A percentile compares a stretch with the other conserved stretches of the same genome.
phyloP scores from a whole-genome alignment of 2,888 invertebrate species.

The Uloborus plumipes region DNA sequence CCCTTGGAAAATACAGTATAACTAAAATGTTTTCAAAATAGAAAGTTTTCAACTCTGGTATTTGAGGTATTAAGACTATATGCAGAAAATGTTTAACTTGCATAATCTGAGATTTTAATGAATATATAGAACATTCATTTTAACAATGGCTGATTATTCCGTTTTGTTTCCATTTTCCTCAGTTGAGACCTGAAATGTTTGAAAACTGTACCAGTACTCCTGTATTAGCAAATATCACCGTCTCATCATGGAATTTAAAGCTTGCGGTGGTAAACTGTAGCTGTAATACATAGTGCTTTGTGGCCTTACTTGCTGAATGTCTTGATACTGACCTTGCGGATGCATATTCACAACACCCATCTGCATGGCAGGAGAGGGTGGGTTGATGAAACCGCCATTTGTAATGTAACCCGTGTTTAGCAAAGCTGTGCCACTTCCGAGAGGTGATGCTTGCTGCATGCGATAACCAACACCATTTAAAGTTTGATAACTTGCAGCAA shows the following conservation, averaged over 20 bases:
- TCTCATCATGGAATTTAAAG: constrained; percentile 81
- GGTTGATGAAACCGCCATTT: constrained; percentile 81
- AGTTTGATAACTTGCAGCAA: constrained; percentile 82
- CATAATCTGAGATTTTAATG: constrained; percentile 25
- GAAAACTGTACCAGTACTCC: constrained; percentile 10
- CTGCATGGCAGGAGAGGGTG: constrained; percentile 77
- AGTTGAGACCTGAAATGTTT: neutral
- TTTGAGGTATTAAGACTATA: constrained; percentile 38
- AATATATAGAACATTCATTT: neutral
- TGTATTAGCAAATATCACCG: constrained; percentile 68
- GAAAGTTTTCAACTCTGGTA: constrained; percentile 13
- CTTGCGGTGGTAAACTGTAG: constrained; percentile 80
- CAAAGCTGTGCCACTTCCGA: constrained; percentile 70
- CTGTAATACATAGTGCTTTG: constrained; percentile 81
- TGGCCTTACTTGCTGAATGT: constrained; percentile 71
- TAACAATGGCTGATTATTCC: too few relatives aligned
- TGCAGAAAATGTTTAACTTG: constrained; percentile 7
- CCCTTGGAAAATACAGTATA: constrained; percentile 50
- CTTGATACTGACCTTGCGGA: constrained; percentile 69
- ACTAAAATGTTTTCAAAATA: constrained; percentile 54
- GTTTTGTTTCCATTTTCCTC: too few relatives aligned
- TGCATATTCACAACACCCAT: constrained; percentile 81
- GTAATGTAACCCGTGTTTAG: constrained; percentile 76
- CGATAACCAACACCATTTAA: constrained; percentile 81
- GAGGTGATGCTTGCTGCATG: constrained; percentile 75